phyloP scores from a whole-genome alignment of 1,140 invertebrate species.

The Coboldia fuscipes region DNA sequence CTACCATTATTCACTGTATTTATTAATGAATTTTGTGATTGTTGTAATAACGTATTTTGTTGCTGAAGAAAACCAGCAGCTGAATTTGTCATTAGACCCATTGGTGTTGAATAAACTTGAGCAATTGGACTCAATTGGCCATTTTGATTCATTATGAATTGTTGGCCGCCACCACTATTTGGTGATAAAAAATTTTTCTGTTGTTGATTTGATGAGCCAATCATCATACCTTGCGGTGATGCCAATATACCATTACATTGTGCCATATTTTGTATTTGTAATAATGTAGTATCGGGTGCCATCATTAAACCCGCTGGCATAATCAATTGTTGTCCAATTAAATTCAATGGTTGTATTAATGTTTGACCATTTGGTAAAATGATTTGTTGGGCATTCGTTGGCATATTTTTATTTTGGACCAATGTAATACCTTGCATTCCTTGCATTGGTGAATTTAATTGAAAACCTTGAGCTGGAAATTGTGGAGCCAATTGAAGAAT shows the following conservation, averaged over 20 bases:
- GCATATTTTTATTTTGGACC: slow-evolving; percentile 42
- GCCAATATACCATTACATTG: slow-evolving; percentile 11
- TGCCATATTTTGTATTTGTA: slow-evolving; percentile 56
- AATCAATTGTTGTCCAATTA: slow-evolving; percentile 62
- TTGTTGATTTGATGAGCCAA: slow-evolving; percentile 44
- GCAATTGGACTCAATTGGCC: slow-evolving; percentile 52
- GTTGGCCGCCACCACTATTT: slow-evolving; percentile 43
- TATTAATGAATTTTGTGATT: slow-evolving; percentile 46
- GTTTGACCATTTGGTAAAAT: slow-evolving; percentile 34
- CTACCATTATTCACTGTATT: slow-evolving; percentile 51
- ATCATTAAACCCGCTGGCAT: slow-evolving; percentile 60
- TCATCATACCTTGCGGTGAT: slow-evolving; percentile 39
- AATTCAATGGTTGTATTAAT: slow-evolving; percentile 49
- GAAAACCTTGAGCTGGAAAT: slow-evolving; percentile 38
- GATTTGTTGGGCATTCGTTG: slow-evolving; percentile 47
- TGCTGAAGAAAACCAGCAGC: slow-evolving; percentile 34
- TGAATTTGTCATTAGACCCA: slow-evolving; percentile 37
- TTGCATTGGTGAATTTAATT: slow-evolving; percentile 27
- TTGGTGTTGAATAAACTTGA: slow-evolving; percentile 50
- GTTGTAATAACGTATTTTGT: slow-evolving; percentile 37
- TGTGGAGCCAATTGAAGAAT: slow-evolving; percentile 24
- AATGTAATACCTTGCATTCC: slow-evolving; percentile 17
- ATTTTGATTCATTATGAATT: slow-evolving; percentile 34
- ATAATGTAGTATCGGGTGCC: slow-evolving; percentile 41
- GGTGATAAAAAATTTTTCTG: slow-evolving; percentile 57